Percentiles rank a stretch among this genome's conserved stretches.
Evolutionary conservation across 92 coral and sea anemone species (phyloP).

Genomic region (Ricordea florida): DNA sequence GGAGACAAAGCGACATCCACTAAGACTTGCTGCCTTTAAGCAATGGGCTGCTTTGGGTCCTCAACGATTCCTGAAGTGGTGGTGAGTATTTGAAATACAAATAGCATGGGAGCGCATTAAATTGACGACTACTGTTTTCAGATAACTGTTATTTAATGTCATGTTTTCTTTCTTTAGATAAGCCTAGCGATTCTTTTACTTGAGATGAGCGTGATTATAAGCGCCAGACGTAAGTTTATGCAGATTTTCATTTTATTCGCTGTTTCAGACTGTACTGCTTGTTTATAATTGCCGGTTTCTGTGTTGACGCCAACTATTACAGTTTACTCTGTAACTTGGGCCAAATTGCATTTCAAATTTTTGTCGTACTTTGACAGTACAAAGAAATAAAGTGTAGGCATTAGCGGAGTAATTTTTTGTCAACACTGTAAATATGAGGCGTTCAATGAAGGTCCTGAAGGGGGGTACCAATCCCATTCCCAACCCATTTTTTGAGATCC

Average conservation of each 20-base stretch:
- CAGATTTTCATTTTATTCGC: neutral
- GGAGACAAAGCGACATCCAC: neutral
- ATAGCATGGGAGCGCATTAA: neutral
- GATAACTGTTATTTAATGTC: neutral
- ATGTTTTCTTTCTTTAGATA: neutral
- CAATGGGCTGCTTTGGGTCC: constrained; percentile 1
- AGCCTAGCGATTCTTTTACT: constrained; percentile 28
- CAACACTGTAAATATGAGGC: neutral
- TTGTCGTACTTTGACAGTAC: neutral
- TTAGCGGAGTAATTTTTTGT: no score
- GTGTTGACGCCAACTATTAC: no score
- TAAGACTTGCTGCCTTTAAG: neutral
- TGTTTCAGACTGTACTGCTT: neutral
- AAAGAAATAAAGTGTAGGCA: neutral
- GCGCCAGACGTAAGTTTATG: constrained; percentile 15
- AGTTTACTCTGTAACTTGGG: neutral
- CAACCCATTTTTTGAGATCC: no score
- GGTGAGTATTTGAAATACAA: neutral
- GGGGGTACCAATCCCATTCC: no score
- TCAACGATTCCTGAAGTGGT: neutral
- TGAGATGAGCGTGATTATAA: constrained; percentile 17
- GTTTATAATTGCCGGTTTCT: constrained; percentile 13
- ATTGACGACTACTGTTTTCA: neutral
- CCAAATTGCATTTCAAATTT: neutral
- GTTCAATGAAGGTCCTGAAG: no score